Evolutionary conservation across 2,888 invertebrate genomes (phyloP).

Genomic region (Amphipoea lucens): DNA sequence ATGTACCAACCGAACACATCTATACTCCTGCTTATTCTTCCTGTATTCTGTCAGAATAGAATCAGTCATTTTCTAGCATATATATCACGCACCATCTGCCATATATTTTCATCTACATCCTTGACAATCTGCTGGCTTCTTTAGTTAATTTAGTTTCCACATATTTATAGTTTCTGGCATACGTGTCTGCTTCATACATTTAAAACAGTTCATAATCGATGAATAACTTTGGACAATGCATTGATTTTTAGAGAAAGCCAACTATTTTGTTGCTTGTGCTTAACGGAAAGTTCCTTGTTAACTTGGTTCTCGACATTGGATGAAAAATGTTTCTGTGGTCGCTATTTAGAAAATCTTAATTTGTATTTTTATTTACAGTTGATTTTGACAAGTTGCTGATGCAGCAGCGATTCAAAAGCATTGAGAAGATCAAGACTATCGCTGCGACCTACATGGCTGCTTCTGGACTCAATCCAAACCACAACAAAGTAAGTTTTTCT

Average conservation of each 20-base stretch:
- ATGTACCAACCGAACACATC: slow-evolving; percentile 77
- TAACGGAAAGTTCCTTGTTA: neutral
- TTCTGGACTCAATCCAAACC: slow-evolving; percentile 96
- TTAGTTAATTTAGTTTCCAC: neutral
- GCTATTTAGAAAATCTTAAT: neutral
- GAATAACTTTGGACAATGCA: neutral
- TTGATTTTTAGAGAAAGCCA: neutral
- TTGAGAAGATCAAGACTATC: slow-evolving; percentile 99
- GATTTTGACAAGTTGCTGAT: slow-evolving; percentile 97
- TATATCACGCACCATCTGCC: neutral
- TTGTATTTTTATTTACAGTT: slow-evolving; percentile 86
- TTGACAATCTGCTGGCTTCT: neutral
- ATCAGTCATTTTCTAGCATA: neutral
- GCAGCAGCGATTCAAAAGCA: slow-evolving; percentile 95
- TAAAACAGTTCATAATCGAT: neutral
- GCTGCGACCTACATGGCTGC: slow-evolving; percentile 99
- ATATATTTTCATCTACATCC: neutral
- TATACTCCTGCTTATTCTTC: slow-evolving; percentile 16
- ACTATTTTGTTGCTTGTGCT: neutral
- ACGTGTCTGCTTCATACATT: neutral
- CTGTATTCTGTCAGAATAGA: neutral
- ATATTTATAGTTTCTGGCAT: neutral
- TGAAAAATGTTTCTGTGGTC: neutral
- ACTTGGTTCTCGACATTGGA: neutral
- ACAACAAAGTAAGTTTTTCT: slow-evolving; percentile 84